Base-by-base conservation (phyloP, 2,113 vertebrate genomes). In the Azemiops feae region DNA sequence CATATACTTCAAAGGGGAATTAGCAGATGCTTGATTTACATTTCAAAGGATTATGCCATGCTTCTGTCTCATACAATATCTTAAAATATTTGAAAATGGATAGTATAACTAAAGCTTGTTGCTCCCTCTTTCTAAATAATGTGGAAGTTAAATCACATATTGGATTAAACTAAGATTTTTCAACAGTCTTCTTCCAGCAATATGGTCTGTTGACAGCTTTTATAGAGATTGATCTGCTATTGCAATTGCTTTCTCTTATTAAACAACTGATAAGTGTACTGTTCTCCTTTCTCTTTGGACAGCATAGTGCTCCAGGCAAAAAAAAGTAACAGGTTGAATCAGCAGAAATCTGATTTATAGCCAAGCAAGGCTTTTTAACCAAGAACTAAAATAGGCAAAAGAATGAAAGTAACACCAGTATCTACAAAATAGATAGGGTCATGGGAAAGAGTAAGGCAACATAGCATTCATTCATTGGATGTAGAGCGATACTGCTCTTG, bases 221-320 rank as follows among this genome's bases (percentile, higher is more conserved):
- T 64, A n/a, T 23, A 89, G 4, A 94, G 0, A 16, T 9, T n/a
- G 94, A 14, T 50, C 47, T 94, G 85, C 93, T 8, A 92, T 74
- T 43, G 5, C 10, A 91, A 93, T 94, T 45, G 30, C 88, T 95
- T 95, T 87, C n/a, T n/a, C 54, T 20, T 7, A 92, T 9, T 14
- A 95, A 93, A 95, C 1, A 95, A 91, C 92, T 95, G 85, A 93
- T 60, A 91, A 95, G 94, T 91, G 16, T 45, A 89, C 45, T 94
- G 94, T 45, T 91, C 93, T 57, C 14, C 64, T 57, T 92, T 89
- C 45, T 95, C 7, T 58, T 81, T 54, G 47, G 27, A 60, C 4
- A 92, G 87, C 52, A 54, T 88, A 88, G 7, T 64, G 43, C 60
- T 87, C 53, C 60, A 55, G 52, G 25, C 89, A 88, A 91, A 94